Evolutionary conservation across 2,888 invertebrate species (phyloP).

Genomic region (Noctua pronuba): DNA sequence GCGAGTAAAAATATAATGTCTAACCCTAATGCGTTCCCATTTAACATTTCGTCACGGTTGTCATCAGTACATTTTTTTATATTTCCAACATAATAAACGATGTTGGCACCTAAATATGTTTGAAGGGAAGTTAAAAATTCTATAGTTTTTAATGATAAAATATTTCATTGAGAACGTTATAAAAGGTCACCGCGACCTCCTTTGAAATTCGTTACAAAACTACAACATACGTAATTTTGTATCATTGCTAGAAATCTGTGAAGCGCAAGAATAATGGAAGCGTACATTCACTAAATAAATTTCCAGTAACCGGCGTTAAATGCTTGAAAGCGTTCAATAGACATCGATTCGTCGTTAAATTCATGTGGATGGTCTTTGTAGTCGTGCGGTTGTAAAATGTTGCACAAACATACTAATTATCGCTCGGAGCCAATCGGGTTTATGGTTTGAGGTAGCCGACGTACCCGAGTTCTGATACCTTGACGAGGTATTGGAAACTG

Average conservation of each 20-base stretch:
- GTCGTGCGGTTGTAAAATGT: conserved; percentile 62
- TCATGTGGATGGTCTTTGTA: conserved; percentile 59
- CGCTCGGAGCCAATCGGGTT: conserved; percentile 59
- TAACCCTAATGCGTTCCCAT: conserved; percentile 54
- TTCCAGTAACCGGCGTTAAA: conserved; percentile 48
- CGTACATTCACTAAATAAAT: conserved; percentile 54
- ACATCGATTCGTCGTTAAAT: conserved; percentile 61
- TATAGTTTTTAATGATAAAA: conserved; percentile 49
- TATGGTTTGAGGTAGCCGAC: conserved; percentile 40
- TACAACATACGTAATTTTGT: conserved; percentile 48
- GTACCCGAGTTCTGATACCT: conserved; percentile 52
- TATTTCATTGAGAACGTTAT: conserved; percentile 44
- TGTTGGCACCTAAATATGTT: conserved; percentile 58
- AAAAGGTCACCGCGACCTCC: conserved; percentile 56
- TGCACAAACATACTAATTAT: conserved; percentile 67
- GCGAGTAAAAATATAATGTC: conserved; percentile 33
- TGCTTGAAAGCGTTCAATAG: conserved; percentile 58
- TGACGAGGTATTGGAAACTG: conserved; percentile 48
- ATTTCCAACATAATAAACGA: conserved; percentile 52
- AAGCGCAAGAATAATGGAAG: conserved; percentile 32
- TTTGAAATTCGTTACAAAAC: conserved; percentile 53
- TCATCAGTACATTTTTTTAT: conserved; percentile 61
- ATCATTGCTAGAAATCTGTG: conserved; percentile 56
- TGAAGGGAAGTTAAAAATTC: conserved; percentile 52
- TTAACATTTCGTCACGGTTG: conserved; percentile 60